phyloP scores from a whole-genome alignment of 2,888 invertebrate genomes.

The Cantharis rufa region DNA sequence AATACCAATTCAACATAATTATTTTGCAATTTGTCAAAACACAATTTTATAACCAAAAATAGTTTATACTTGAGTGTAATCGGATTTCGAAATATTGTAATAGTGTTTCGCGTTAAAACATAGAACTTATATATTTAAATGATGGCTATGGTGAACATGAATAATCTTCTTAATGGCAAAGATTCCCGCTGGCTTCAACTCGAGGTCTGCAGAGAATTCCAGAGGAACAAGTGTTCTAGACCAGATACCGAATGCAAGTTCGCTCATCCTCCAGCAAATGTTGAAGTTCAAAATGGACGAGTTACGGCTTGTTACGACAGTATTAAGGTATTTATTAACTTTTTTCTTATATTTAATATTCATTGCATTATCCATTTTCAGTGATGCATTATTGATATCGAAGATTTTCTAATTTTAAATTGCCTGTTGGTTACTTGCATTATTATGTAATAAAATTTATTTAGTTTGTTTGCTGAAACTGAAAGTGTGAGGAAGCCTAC shows the following conservation, averaged over 20 bases:
- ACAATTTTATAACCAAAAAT: not conserved
- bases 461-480: not conserved
- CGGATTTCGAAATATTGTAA: conserved; percentile 27
- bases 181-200: conserved; percentile 99
- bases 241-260: conserved; percentile 99
- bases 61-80: not conserved
- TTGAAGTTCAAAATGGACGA: conserved; percentile 99
- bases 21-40: not conserved
- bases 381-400: too few species aligned
- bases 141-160: conserved; percentile 94
- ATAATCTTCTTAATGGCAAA: conserved; percentile 96
- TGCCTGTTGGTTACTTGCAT: not conserved
- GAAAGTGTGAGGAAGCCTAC: not conserved
- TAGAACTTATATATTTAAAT: conserved; percentile 38
- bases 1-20: conserved; percentile 52
- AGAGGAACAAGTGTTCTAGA: conserved; percentile 99
- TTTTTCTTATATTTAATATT: too few species aligned
- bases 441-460: not conserved
- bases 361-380: too few species aligned
- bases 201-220: conserved; percentile 99
- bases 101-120: conserved; percentile 44
- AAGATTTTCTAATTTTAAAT: not conserved
- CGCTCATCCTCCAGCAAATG: conserved; percentile 99
- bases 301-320: conserved; percentile 99
- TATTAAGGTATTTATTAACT: conserved; percentile 83